Base-by-base conservation (phyloP, 2,888 invertebrate species). In the Ichneumon xanthorius region DNA sequence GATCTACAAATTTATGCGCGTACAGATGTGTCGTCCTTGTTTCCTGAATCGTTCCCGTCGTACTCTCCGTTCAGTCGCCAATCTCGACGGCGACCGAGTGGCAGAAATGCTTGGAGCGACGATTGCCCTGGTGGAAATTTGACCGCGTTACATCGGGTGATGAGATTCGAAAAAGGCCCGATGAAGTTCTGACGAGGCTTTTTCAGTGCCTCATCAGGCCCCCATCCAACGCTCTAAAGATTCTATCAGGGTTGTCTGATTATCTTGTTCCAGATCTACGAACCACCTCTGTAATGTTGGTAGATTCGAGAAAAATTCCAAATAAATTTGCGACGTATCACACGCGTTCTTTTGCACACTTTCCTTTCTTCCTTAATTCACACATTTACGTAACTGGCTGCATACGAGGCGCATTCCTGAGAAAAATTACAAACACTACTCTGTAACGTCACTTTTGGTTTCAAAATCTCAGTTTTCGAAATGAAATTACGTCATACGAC, bases 1-100 rank as follows among this genome's bases (percentile, higher is more conserved):
- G 45, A 48, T n/a, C 70, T 67, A 58, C 40, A 76, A 37, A 19
- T 55, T 19, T n/a, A 55, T 19, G 19, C 53, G 5, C 53, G 19
- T 9, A 6, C 19, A 55, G 53, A 55, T 48, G 45, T 16, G 11
- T 0, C 45, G 4, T 48, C 45, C 45, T 14, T 16, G 45, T 16
- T 48, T 48, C 45, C 45, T 5, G 14, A 48, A 48, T 48, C 45
- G 16, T 16, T 48, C 45, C 16, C 4, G 16, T 48, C 45, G 45
- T 2, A 14, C 45, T 16, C 45, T 48, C 45, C 14, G 16, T 16
- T 11, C 33, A 9, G 3, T 11, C 40, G 40, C 11, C 9, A 40
- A 40, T 40, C 40, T 11, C 40, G 11, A 40, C 40, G 40, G 3
- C 5, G 11, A 40, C 11, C 40, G 40, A 45, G 14, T 16, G 45